A percentile compares a stretch with the other conserved stretches of the same genome.
phyloP scores from a whole-genome alignment of 2,797 vertebrate species.

The Coracias cyanogaster region DNA sequence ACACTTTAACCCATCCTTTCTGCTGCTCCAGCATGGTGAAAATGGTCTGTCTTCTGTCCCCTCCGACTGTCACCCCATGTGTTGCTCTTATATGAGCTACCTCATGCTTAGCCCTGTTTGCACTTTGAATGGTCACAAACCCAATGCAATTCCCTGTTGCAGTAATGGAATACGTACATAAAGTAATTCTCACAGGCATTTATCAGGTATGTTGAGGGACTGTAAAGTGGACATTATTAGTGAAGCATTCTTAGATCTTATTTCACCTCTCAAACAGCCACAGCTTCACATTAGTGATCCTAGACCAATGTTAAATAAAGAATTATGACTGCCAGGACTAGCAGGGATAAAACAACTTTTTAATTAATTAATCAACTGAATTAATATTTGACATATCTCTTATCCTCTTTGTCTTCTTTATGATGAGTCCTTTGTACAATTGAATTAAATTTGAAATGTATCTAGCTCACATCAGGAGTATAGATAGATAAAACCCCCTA shows the following conservation, averaged over 20 bases:
- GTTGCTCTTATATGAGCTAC: not conserved
- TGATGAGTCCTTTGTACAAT: not conserved
- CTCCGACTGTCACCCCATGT: accelerated
- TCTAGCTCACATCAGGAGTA: not conserved
- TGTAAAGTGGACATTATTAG: not conserved
- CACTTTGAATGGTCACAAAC: not conserved
- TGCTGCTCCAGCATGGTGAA: not conserved
- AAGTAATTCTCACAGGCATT: not conserved
- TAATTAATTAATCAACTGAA: not conserved
- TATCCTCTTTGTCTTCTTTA: not conserved
- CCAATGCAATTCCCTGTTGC: accelerated
- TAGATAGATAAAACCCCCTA: not conserved
- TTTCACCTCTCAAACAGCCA: not conserved
- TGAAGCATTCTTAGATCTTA: not conserved
- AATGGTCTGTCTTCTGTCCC: not conserved
- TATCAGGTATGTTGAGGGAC: not conserved
- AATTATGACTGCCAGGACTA: not conserved
- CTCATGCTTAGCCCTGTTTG: not conserved
- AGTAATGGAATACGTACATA: not conserved
- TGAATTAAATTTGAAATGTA: not conserved
- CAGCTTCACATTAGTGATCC: not conserved
- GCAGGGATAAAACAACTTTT: not conserved
- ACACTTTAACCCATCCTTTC: not conserved
- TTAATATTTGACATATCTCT: not conserved
- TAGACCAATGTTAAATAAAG: not conserved